Evolutionary conservation across 2,797 vertebrate species (phyloP), one percentile per base, ranked within the genome.

Genomic region (Tenualosa ilisha): DNA sequence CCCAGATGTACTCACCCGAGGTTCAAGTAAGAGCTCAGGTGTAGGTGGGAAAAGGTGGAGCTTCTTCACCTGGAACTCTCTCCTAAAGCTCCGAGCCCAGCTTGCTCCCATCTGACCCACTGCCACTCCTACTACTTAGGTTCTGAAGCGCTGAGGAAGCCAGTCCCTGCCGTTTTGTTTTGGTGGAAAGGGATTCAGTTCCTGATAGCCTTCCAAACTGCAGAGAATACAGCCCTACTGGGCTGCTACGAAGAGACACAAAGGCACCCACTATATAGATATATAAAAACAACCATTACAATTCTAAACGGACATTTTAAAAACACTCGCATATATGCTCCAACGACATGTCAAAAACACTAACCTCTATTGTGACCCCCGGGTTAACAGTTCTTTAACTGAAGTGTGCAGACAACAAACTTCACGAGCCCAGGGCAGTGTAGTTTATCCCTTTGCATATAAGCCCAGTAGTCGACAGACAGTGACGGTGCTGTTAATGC

Each of bases 21-120:
- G 89, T 49, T 89, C 83, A 61, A 89, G 88, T 54, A 91, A 81
- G 24, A 88, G 43, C 56, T 91, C 89, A 51, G 88, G 86, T 61
- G 24, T 83, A 24, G 46, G 26, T 3, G 68, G 24, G 20, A 83
- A 40, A 11, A 91, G 20, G 43, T 59, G 53, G 22, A 89, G 83
- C 81, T 85, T 91, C 49, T 82, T 26, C 22, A 85, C 31, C 1
- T 24, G 85, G 26, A 87, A 87, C 81, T 89, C 89, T 8, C 89
- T 86, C 24, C 53, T 86, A 50, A 83, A 87, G 79, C 68, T 84
- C 26, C 26, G 81, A 56, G 65, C 81, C 86, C 88, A 90, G 12
- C 49, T 24, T 1, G 84, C 50, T 82, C 86, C 85, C 89, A 88
- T 89, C 8, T 59, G 59, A 31, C 7, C 6, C 24, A 81, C 75